phyloP scores from a whole-genome alignment of 2,888 invertebrate genomes.

The Drosophila parthenogenetica region DNA sequence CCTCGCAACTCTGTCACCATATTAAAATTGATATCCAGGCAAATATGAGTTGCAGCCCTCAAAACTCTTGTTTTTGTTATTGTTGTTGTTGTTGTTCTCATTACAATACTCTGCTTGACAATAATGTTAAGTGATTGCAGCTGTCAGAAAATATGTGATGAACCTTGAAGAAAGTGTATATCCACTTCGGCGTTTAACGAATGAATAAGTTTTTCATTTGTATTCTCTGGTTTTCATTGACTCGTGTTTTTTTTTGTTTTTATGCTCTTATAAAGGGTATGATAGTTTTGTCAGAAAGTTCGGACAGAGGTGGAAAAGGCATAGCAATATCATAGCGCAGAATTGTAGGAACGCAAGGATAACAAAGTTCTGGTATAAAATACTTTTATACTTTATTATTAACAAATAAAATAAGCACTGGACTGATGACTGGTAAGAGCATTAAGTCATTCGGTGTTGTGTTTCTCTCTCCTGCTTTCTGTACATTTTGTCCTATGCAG shows the following conservation, averaged over 20 bases:
- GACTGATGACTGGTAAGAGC: no score
- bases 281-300: no score
- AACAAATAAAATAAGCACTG: no score
- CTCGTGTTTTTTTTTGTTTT: constrained; percentile 37
- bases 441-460: no score
- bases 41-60: neutral
- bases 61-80: no score
- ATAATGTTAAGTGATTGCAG: neutral
- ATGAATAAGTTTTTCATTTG: constrained; percentile 10
- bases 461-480: constrained; percentile 10
- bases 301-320: no score
- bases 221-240: constrained; percentile 61
- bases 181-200: neutral
- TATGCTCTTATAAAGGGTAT: no score
- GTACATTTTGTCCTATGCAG: constrained; percentile 32
- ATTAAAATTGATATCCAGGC: neutral
- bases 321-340: no score
- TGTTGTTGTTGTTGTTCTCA: neutral
- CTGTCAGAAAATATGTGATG: neutral
- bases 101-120: neutral
- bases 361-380: no score
- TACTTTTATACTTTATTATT: no score
- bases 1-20: neutral
- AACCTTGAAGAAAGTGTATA: constrained; percentile 25
- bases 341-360: no score